Percentiles rank a stretch among this genome's conserved stretches.
Conservation (phyloP, 1,140 invertebrate genomes). For the Lepidurus packardi region DNA sequence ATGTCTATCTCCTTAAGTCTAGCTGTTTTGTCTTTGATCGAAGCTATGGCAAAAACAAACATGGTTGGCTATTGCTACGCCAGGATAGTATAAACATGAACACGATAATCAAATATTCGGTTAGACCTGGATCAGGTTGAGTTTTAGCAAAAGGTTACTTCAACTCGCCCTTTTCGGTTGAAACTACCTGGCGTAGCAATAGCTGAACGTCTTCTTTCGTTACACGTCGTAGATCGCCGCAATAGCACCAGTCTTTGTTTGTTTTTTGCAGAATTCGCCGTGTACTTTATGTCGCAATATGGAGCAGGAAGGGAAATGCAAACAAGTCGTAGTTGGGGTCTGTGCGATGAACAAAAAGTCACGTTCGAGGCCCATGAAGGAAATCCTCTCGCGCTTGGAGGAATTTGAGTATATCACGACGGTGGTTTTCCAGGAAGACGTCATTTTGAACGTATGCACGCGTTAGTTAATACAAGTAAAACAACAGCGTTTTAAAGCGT, state of each 20-base stretch:
- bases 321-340: conserved; percentile 88
- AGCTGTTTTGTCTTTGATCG: too few species aligned
- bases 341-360: conserved; percentile 99
- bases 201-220: not conserved
- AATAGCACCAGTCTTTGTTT: conserved; percentile 34
- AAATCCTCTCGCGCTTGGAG: conserved; percentile 87
- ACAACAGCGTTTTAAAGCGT: not conserved
- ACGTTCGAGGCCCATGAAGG: conserved; percentile 96
- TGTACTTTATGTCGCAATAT: conserved; percentile 26
- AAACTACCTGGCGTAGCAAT: not conserved
- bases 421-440: conserved; percentile 85
- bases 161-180: too few species aligned
- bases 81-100: too few species aligned
- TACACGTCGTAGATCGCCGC: not conserved
- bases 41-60: too few species aligned
- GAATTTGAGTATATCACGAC: conserved; percentile 96
- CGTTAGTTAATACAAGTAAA: not conserved
- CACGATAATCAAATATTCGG: too few species aligned
- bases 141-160: not conserved
- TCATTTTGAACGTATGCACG: conserved; percentile 72
- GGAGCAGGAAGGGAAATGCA: conserved; percentile 44
- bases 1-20: too few species aligned
- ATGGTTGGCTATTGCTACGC: too few species aligned
- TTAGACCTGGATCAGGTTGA: too few species aligned
- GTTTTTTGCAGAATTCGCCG: conserved; percentile 27